These are phyloP conservation scores for Bettongia penicillata DNA, from an alignment of 2,113 vertebrate species.

Conservation along the genomic window DNA sequence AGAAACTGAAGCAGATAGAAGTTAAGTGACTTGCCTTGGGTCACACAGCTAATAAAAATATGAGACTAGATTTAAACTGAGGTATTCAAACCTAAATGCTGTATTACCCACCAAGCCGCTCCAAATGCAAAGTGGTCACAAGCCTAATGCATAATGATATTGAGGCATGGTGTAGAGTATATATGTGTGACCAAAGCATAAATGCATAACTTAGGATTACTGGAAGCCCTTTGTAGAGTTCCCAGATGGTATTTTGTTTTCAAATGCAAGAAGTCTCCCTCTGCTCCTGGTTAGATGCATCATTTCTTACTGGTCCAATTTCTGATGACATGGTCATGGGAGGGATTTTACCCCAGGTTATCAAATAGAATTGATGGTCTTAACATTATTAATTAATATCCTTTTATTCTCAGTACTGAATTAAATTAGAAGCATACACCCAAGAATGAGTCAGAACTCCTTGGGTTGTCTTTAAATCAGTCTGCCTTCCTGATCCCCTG, in stretches of 20 bases:
- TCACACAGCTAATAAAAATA: too few species aligned
- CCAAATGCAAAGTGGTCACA: background rate
- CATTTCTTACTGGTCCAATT: background rate
- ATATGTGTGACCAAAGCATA: background rate
- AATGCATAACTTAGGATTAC: background rate
- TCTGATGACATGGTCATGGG: background rate
- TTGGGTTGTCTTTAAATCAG: background rate
- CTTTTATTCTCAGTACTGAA: slow-evolving; percentile 8
- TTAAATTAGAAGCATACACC: background rate
- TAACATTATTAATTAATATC: background rate
- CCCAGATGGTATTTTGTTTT: background rate
- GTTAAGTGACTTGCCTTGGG: too few species aligned
- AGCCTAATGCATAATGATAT: background rate
- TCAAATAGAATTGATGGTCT: background rate
- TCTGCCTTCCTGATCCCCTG: background rate
- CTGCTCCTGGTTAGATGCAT: background rate
- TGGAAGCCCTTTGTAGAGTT: background rate
- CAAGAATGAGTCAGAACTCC: background rate
- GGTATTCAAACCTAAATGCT: too few species aligned
- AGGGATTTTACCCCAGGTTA: background rate
- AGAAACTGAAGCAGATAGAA: too few species aligned
- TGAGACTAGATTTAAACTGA: too few species aligned
- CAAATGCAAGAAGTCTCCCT: background rate
- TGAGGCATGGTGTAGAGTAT: background rate
- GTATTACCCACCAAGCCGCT: background rate